Evolutionary conservation across 2,888 invertebrate genomes (phyloP).

Genomic region (Siphlonurus alternatus): DNA sequence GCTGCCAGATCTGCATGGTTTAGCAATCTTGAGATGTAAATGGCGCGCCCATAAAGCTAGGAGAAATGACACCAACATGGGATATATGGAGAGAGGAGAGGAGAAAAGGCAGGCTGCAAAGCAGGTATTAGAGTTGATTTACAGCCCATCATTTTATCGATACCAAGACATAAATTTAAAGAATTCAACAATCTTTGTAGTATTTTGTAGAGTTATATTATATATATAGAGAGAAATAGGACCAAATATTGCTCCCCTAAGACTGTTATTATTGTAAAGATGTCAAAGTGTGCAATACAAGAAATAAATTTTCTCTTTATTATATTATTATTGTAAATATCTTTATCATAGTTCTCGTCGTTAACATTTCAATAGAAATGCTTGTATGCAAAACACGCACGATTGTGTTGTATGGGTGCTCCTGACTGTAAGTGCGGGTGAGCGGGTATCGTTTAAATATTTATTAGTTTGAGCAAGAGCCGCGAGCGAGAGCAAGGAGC

Average conservation of each 20-base stretch:
- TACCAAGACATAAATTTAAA: neutral
- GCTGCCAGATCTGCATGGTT: neutral
- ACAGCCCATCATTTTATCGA: neutral
- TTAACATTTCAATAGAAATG: neutral
- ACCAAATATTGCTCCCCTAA: neutral
- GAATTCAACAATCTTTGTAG: neutral
- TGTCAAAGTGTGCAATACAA: neutral
- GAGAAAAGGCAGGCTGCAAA: neutral
- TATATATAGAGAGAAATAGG: neutral
- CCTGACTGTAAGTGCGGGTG: neutral
- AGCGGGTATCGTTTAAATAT: neutral
- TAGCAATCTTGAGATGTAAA: neutral
- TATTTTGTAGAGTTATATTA: neutral
- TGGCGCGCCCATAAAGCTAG: neutral
- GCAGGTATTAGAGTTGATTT: neutral
- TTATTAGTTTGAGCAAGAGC: neutral
- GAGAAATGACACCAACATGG: neutral
- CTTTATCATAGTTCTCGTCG: neutral
- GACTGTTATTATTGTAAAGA: neutral
- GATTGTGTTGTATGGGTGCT: neutral
- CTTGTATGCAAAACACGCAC: neutral
- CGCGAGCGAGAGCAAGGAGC: neutral
- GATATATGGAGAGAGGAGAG: neutral
- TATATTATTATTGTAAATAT: neutral
- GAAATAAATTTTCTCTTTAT: neutral